Evolutionary conservation across 2,797 vertebrate species (phyloP), one percentile per base, ranked within the genome.

Genomic region (Hippocampus kuda): DNA sequence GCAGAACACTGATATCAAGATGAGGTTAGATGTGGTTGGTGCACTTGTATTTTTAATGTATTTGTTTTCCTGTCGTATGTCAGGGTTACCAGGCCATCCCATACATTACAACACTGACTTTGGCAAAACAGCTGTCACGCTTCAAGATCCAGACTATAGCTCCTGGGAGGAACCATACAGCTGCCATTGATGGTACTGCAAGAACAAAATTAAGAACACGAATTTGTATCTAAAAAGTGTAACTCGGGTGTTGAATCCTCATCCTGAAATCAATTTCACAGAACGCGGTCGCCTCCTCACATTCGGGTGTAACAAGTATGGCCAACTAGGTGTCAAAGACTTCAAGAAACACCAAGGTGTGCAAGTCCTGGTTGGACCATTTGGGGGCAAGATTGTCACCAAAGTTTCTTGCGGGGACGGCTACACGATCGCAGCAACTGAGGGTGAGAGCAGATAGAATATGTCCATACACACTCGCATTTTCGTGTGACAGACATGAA

Each of bases 341-440:
- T 99, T 98, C 41, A 95, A 94, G 89, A 98, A 95, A 79, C 95
- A 95, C 78, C 90, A 92, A 63, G 93, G 94, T 56, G 94, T 97
- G 85, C 95, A 98, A 83, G 85, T 98, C 65, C 91, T 99, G 49
- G 88, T 95, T 68, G 96, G 97, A 75, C 91, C 95, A 4, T 91
- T 99, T 70, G 96, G 95, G 69, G 96, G 97, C 26, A 99, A 99
- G 85, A 91, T 83, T 42, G 92, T 99, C 78, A 94, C 90, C 77
- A 93, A 95, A 86, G 93, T 95, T 78, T 98, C 97, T 9, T 99
- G 97, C 64, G 97, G 97, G 72, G 97, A 99, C 69, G 96, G 96
- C 54, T 99, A 99, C 83, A 99, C 95, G 74, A 98, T 98, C 49
- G 94, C 94, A 78, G 95, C 95, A 83, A 97, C 95, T 30, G 93